These are phyloP conservation scores for Acanthochromis polyacanthus DNA, from an alignment of 2,113 vertebrate genomes.

Conservation along the genomic window DNA sequence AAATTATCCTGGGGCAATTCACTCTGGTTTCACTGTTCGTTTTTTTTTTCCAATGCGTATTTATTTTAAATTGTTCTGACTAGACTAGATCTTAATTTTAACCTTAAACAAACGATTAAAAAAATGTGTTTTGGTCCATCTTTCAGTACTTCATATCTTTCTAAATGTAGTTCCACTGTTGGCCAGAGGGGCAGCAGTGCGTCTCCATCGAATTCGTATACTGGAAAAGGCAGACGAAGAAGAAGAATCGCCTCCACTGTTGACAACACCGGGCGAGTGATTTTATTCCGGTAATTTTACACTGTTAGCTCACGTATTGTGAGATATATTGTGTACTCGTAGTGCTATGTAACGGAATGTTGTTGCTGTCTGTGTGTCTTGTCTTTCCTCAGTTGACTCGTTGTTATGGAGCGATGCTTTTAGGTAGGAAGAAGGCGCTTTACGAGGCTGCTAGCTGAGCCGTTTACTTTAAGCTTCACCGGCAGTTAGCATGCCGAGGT, in stretches of 20 bases:
- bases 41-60: too few species aligned
- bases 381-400: slow-evolving; percentile 51
- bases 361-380: slow-evolving; percentile 24
- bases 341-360: neutral
- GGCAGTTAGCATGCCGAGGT: slow-evolving; percentile 7
- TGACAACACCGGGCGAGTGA: neutral
- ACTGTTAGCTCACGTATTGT: rapidly evolving
- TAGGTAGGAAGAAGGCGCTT: slow-evolving; percentile 57
- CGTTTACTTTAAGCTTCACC: neutral
- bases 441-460: slow-evolving; percentile 34
- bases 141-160: too few species aligned
- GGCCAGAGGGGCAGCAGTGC: slow-evolving; percentile 19
- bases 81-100: too few species aligned
- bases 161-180: neutral
- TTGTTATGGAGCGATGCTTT: slow-evolving; percentile 71
- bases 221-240: slow-evolving; percentile 5
- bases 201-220: neutral
- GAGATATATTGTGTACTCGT: neutral
- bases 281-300: slow-evolving; percentile 14
- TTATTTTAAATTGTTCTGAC: too few species aligned
- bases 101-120: too few species aligned
- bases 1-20: too few species aligned
- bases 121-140: too few species aligned
- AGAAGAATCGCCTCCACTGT: neutral
- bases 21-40: too few species aligned